phyloP scores from a whole-genome alignment of 2,113 vertebrate genomes.

The Barbus barbus region DNA sequence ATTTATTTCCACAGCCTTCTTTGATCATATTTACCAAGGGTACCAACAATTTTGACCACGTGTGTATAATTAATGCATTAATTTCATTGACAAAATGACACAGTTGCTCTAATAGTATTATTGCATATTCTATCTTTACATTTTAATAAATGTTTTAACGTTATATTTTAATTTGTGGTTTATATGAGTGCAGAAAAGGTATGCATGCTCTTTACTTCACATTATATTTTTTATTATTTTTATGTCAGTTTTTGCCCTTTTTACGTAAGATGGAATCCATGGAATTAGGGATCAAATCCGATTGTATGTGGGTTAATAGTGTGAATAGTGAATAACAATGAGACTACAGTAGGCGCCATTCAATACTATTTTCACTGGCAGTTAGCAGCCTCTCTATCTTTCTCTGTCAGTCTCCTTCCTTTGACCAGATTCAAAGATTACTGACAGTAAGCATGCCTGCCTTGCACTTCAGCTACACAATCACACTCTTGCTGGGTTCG shows the following conservation, averaged over 20 bases:
- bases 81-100: neutral
- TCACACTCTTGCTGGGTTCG: neutral
- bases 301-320: too few relatives aligned
- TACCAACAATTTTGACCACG: too few relatives aligned
- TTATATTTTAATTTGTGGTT: neutral
- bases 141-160: neutral
- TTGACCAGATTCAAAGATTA: slow-evolving; percentile 6
- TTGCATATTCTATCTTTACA: neutral
- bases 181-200: neutral
- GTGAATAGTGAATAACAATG: too few relatives aligned
- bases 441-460: neutral
- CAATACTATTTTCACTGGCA: too few relatives aligned
- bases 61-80: too few relatives aligned
- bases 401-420: neutral
- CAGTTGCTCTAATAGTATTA: neutral
- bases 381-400: neutral
- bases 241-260: neutral
- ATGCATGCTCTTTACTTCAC: neutral
- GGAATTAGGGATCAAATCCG: too few relatives aligned
- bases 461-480: slow-evolving; percentile 13
- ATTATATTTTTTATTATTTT: neutral
- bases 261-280: too few relatives aligned
- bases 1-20: too few relatives aligned
- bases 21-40: too few relatives aligned
- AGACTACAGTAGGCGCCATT: too few relatives aligned